Percentiles rank a stretch among this genome's conserved stretches.
Conservation (phyloP, 2,888 invertebrate species). For the Brachynemurus nebulosus region DNA sequence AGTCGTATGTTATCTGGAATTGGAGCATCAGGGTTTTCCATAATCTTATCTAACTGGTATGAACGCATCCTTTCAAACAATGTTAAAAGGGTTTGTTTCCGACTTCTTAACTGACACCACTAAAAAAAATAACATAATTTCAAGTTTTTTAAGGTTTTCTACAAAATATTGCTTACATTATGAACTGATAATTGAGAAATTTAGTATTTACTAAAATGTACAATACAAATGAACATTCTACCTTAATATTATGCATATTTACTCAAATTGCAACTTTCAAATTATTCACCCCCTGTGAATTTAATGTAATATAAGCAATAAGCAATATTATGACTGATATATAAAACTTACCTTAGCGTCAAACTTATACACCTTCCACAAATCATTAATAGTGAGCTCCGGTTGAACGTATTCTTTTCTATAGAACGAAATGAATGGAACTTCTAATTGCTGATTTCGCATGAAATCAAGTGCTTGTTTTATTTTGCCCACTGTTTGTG, state of each 20-base stretch:
- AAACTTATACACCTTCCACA: conserved; percentile 96
- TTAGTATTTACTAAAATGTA: too few species aligned
- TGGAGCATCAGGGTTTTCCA: conserved; percentile 70
- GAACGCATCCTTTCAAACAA: conserved; percentile 86
- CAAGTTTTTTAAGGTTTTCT: not conserved
- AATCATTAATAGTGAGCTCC: conserved; percentile 83
- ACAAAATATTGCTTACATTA: not conserved
- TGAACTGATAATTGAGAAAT: too few species aligned
- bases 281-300: not conserved
- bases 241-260: too few species aligned
- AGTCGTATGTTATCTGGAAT: conserved; percentile 70
- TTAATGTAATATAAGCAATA: not conserved
- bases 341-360: conserved; percentile 61
- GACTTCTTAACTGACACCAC: conserved; percentile 78
- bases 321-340: not conserved
- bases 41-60: conserved; percentile 72
- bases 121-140: conserved; percentile 22
- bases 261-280: too few species aligned
- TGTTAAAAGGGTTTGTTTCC: conserved; percentile 68
- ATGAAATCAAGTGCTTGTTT: conserved; percentile 90
- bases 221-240: too few species aligned
- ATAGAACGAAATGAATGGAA: conserved; percentile 97
- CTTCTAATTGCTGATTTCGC: conserved; percentile 88
- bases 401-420: conserved; percentile 95
- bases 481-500: conserved; percentile 72